Percentiles rank a stretch among this genome's conserved stretches.
phyloP scores from a whole-genome alignment of 2,888 invertebrate species.

The Girardia tigrina region DNA sequence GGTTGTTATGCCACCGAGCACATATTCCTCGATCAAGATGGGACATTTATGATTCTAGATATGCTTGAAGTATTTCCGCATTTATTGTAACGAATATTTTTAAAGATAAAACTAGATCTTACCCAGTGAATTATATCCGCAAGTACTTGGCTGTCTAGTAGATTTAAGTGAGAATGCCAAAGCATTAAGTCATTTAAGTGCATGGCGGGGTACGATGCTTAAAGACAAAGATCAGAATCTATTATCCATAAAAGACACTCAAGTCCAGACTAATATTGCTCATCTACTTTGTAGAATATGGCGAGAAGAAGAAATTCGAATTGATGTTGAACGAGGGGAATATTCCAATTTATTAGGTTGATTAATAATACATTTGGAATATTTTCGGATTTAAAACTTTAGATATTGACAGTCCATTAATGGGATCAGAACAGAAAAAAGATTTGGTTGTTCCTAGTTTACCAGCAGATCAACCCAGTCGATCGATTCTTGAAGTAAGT shows the following conservation, averaged over 20 bases:
- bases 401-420: conserved; percentile 41
- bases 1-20: conserved; percentile 49
- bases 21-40: conserved; percentile 49
- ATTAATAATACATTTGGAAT: background rate
- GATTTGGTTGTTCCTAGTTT: conserved; percentile 42
- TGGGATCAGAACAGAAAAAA: conserved; percentile 44
- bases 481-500: conserved; percentile 48
- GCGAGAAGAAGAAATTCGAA: conserved; percentile 44
- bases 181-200: conserved; percentile 45
- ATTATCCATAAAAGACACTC: conserved; percentile 25
- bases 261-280: conserved; percentile 42
- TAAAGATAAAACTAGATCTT: conserved; percentile 40
- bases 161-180: conserved; percentile 50
- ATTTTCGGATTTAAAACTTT: conserved; percentile 39
- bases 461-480: conserved; percentile 46
- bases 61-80: conserved; percentile 44
- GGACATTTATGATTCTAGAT: conserved; percentile 48
- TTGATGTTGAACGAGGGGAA: background rate
- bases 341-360: background rate
- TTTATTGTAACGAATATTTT: background rate
- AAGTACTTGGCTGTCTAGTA: conserved; percentile 48
- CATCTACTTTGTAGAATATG: conserved; percentile 49
- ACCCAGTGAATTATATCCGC: conserved; percentile 47
- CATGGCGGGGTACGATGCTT: conserved; percentile 44
- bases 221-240: background rate